These are phyloP conservation scores for Carlito syrichta DNA, from an alignment of 2,113 vertebrate genomes.

Conservation along the genomic window DNA sequence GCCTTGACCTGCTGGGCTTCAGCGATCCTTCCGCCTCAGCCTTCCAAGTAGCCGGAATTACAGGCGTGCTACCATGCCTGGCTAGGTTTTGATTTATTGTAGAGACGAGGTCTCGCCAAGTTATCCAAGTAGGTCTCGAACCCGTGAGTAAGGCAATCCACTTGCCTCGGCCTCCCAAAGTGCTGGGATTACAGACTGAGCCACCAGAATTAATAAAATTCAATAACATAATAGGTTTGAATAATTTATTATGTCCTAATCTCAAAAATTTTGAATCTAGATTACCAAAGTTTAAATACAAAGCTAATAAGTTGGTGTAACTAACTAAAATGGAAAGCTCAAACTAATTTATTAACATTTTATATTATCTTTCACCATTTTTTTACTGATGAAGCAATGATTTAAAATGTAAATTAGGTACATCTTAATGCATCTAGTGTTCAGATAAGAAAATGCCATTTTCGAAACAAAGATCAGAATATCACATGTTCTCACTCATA, in stretches of 20 bases:
- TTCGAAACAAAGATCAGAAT: no score
- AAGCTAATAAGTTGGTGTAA: not conserved
- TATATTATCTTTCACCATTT: not conserved
- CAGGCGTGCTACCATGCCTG: no score
- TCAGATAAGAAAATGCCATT: not conserved
- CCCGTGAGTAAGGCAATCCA: no score
- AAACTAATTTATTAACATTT: not conserved
- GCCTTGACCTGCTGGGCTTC: no score
- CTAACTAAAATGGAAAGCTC: constrained; percentile 33
- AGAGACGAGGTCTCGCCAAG: no score
- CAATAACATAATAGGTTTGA: constrained; percentile 53
- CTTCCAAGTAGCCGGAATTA: no score
- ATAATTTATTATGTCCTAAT: constrained; percentile 54
- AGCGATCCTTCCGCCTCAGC: no score
- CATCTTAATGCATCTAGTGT: not conserved
- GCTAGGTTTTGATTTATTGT: no score
- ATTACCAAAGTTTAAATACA: constrained; percentile 39
- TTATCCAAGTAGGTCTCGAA: no score
- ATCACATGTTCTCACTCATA: no score
- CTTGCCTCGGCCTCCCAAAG: no score
- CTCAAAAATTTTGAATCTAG: constrained; percentile 56
- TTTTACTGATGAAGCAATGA: not conserved
- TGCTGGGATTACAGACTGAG: no score
- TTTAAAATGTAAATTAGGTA: not conserved
- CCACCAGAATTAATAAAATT: constrained; percentile 53